phyloP scores from a whole-genome alignment of 2,888 invertebrate genomes.

The Pammene aurita region DNA sequence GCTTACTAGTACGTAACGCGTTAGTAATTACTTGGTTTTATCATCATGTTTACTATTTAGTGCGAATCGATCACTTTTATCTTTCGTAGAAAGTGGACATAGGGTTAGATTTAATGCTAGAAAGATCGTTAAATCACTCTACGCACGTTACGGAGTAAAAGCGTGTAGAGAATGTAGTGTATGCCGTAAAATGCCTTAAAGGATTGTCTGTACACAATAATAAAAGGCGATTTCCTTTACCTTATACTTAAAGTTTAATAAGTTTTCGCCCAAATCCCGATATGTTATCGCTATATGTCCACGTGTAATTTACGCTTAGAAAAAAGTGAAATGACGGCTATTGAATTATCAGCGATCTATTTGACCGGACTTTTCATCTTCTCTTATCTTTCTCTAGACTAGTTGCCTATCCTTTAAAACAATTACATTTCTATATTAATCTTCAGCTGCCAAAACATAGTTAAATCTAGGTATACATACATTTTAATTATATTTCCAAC shows the following conservation, averaged over 20 bases:
- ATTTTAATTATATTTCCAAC: no score
- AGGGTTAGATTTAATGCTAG: constrained; percentile 8
- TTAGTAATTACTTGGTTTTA: neutral
- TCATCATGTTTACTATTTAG: neutral
- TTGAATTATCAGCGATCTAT: no score
- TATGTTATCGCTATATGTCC: no score
- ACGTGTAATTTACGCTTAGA: no score
- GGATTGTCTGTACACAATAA: constrained; percentile 2
- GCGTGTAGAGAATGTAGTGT: constrained; percentile 9
- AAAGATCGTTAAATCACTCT: constrained; percentile 9
- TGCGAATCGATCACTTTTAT: constrained; percentile 1
- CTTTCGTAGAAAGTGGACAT: constrained; percentile 1
- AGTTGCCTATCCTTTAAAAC: no score
- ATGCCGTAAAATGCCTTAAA: neutral
- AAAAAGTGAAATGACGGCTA: no score
- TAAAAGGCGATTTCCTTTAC: neutral
- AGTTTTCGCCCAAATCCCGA: neutral
- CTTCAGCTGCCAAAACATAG: no score
- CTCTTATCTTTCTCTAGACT: no score
- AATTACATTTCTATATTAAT: no score
- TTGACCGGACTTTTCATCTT: no score
- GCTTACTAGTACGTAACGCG: no score
- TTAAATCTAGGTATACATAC: no score
- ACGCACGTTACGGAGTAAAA: constrained; percentile 1
- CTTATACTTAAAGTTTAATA: neutral